Conservation (phyloP, 37 sponge, comb jelly and placozoan species). For the Chondrosia reniformis region DNA sequence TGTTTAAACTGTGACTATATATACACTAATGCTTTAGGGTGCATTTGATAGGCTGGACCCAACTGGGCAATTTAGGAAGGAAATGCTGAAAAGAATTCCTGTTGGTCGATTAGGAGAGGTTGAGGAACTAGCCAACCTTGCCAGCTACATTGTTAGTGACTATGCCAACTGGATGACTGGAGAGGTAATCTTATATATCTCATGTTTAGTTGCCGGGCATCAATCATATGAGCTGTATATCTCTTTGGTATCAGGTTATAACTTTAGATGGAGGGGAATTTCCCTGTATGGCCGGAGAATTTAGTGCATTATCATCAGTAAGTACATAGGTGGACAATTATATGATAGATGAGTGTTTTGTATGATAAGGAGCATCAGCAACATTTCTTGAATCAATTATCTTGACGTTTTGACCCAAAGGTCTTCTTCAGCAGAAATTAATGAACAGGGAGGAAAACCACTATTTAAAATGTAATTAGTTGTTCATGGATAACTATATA, state of each 20-base stretch:
- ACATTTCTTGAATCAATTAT: no score
- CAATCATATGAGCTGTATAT: neutral
- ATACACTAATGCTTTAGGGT: constrained; percentile 57
- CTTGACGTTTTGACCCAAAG: no score
- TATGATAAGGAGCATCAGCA: no score
- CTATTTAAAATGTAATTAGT: no score
- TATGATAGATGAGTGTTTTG: no score
- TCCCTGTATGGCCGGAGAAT: constrained; percentile 76
- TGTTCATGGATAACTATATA: no score
- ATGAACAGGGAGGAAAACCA: no score
- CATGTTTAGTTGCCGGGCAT: neutral
- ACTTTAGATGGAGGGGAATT: constrained; percentile 88
- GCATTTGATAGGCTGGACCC: constrained; percentile 95
- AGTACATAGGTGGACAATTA: neutral
- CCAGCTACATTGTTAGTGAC: constrained; percentile 85
- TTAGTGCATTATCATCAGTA: constrained; percentile 64
- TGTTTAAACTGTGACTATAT: neutral
- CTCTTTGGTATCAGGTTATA: constrained; percentile 19
- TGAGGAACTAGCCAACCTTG: constrained; percentile 88
- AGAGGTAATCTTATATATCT: neutral
- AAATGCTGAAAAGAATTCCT: constrained; percentile 53
- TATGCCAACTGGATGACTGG: constrained; percentile 91
- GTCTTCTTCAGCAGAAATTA: no score
- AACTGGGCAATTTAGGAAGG: constrained; percentile 63
- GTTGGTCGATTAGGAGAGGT: constrained; percentile 76